Percentiles rank a stretch among this genome's conserved stretches.
These are phyloP conservation scores for Panulirus ornatus DNA, from an alignment of 1,140 invertebrate genomes.

Conservation along the genomic window DNA sequence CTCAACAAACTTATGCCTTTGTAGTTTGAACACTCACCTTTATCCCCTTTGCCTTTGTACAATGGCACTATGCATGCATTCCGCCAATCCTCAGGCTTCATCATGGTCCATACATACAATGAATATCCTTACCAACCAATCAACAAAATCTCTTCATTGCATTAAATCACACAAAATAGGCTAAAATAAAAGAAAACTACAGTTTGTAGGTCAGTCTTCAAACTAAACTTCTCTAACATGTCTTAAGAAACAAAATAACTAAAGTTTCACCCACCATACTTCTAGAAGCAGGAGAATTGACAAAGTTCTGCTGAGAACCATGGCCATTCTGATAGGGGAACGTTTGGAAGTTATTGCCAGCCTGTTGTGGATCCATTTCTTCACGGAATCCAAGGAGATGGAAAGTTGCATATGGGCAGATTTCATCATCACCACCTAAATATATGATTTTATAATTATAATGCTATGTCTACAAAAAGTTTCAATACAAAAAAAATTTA, in stretches of 20 bases:
- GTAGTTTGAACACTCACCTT: no score
- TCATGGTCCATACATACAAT: no score
- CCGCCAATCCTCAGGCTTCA: no score
- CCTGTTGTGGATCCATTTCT: conserved; percentile 91
- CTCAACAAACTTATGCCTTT: no score
- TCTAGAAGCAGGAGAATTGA: conserved; percentile 63
- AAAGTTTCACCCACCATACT: conserved; percentile 65
- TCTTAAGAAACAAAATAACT: no score
- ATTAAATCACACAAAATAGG: conserved; percentile 59
- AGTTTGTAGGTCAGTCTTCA: not conserved
- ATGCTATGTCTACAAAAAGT: not conserved
- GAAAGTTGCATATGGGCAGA: conserved; percentile 96
- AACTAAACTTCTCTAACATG: not conserved
- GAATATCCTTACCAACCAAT: no score
- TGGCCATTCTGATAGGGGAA: conserved; percentile 86
- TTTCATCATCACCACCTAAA: conserved; percentile 92
- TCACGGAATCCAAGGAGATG: conserved; percentile 95
- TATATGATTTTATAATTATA: conserved; percentile 6
- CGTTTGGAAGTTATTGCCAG: conserved; percentile 87
- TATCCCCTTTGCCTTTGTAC: no score
- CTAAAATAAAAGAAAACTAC: conserved; percentile 34
- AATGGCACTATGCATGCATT: no score
- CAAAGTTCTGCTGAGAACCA: conserved; percentile 69
- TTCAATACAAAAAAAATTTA: not conserved
- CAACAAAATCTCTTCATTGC: no score